These are phyloP conservation scores for Hippocampus kuda DNA, from an alignment of 2,797 vertebrate species.

Conservation along the genomic window DNA sequence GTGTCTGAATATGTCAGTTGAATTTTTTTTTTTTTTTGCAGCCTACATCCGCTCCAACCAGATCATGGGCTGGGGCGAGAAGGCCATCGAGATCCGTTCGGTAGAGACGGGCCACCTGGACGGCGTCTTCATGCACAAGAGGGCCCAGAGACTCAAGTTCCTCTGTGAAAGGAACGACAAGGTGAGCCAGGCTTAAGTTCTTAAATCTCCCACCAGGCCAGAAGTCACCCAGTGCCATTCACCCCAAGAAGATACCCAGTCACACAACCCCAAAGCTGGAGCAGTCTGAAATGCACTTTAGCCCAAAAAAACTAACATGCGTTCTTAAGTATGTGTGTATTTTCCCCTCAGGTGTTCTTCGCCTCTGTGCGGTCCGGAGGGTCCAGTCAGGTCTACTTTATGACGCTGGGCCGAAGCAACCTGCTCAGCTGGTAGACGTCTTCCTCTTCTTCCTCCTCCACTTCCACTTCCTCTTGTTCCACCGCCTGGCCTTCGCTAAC, in stretches of 20 bases:
- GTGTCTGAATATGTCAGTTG: not conserved
- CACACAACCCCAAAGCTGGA: not conserved
- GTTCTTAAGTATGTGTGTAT: not conserved
- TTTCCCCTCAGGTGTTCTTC: conserved; percentile 72
- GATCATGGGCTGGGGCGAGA: conserved; percentile 93
- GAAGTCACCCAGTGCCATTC: too few relatives aligned
- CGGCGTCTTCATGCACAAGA: conserved; percentile 90
- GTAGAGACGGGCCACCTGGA: conserved; percentile 87
- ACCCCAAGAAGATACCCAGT: not conserved
- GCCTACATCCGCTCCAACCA: conserved; percentile 90
- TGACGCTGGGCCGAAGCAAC: conserved; percentile 82
- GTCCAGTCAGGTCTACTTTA: conserved; percentile 91
- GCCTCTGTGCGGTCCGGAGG: conserved; percentile 84
- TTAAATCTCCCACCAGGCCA: not conserved
- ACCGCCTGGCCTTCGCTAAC: conserved; percentile 55
- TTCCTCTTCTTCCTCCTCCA: conserved; percentile 42
- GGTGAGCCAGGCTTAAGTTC: conserved; percentile 49
- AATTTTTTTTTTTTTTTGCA: conserved; percentile 31
- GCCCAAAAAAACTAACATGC: not conserved
- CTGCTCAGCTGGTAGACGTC: conserved; percentile 83
- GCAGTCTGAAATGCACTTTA: not conserved
- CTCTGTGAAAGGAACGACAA: conserved; percentile 88
- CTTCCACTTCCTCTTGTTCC: conserved; percentile 39
- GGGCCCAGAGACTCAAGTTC: conserved; percentile 88
- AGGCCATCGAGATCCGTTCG: conserved; percentile 89